These are phyloP conservation scores for Prosapia bicincta DNA, from an alignment of 2,888 invertebrate species.

Conservation along the genomic window DNA sequence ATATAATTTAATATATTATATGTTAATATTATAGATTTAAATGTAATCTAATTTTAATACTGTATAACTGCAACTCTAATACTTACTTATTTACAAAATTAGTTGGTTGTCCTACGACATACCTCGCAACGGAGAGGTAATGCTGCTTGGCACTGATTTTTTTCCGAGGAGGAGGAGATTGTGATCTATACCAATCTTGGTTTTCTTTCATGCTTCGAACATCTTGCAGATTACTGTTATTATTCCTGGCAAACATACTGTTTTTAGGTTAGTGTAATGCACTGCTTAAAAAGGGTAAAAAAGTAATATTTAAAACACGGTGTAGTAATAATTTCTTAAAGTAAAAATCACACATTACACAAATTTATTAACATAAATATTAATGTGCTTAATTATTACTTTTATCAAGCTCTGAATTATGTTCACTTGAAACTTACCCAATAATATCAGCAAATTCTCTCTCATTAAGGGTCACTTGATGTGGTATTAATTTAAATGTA, in stretches of 20 bases:
- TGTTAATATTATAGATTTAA: too few relatives aligned
- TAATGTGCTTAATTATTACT: too few relatives aligned
- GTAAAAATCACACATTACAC: too few relatives aligned
- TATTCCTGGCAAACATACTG: background rate
- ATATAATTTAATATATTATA: too few relatives aligned
- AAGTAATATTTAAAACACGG: too few relatives aligned
- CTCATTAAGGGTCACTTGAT: slow-evolving; percentile 25
- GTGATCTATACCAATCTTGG: slow-evolving; percentile 42
- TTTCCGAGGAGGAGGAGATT: slow-evolving; percentile 39
- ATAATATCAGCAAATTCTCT: slow-evolving; percentile 35
- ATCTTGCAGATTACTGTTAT: background rate
- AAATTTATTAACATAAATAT: too few relatives aligned
- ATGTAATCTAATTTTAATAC: too few relatives aligned
- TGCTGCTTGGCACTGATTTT: slow-evolving; percentile 63
- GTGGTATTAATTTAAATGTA: slow-evolving; percentile 8
- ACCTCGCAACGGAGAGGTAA: slow-evolving; percentile 74
- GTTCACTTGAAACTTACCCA: slow-evolving; percentile 34
- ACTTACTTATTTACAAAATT: slow-evolving; percentile 40
- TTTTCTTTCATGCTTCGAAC: slow-evolving; percentile 42
- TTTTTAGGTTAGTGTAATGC: background rate
- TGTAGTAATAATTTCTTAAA: too few relatives aligned
- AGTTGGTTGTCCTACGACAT: slow-evolving; percentile 65
- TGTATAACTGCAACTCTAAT: too few relatives aligned
- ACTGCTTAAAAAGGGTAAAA: background rate
- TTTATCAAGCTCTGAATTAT: too few relatives aligned